Conservation (phyloP, 2,113 vertebrate genomes). For the Peromyscus maniculatus region DNA sequence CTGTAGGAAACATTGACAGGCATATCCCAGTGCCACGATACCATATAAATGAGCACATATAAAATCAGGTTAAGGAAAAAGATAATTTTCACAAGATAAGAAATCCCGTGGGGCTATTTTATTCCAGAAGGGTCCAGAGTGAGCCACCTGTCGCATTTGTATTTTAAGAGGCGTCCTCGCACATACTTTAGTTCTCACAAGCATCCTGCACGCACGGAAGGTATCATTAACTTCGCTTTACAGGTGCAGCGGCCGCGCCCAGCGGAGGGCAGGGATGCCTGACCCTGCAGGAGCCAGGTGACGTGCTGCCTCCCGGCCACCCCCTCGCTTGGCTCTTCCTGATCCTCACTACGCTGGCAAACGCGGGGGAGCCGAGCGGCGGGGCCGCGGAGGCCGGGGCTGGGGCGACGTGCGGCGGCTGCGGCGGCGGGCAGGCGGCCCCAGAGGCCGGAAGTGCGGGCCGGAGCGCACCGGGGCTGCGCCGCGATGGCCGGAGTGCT, state of each 20-base stretch:
- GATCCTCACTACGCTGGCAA: neutral
- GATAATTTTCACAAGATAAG: constrained; percentile 22
- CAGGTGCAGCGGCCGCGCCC: neutral
- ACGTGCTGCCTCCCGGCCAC: neutral
- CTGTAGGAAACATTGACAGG: neutral
- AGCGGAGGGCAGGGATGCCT: neutral
- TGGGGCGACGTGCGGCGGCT: rapidly evolving
- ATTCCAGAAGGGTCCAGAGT: neutral
- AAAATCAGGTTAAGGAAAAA: constrained; percentile 47
- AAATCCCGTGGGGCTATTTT: neutral
- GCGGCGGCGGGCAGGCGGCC: neutral
- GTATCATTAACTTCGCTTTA: constrained; percentile 14
- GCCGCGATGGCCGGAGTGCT: constrained; percentile 60
- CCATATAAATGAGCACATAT: neutral
- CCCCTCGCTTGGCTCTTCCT: neutral
- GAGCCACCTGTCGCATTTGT: neutral
- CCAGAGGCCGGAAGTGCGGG: constrained; percentile 69
- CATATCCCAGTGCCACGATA: neutral
- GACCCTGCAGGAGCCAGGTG: neutral
- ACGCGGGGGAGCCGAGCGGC: neutral
- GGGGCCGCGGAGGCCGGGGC: neutral
- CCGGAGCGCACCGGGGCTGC: neutral
- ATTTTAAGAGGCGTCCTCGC: constrained; percentile 58
- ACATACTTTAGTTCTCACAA: constrained; percentile 16
- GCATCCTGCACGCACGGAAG: neutral